Evolutionary conservation across 2,888 invertebrate species (phyloP).

Genomic region (Rugalucina vietnamica): DNA sequence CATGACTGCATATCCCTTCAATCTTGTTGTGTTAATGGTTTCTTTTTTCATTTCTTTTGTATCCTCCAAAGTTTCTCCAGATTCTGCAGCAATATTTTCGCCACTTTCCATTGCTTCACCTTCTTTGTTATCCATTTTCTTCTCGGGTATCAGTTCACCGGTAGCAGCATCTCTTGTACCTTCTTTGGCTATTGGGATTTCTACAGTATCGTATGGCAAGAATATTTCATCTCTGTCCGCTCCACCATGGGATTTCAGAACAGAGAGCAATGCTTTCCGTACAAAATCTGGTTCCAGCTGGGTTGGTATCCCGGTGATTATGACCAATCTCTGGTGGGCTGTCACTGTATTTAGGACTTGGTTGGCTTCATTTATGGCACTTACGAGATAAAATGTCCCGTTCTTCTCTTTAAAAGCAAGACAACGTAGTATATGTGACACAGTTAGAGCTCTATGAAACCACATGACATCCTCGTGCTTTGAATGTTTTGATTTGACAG

Average conservation of each 20-base stretch:
- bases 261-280: slow-evolving; percentile 72
- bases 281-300: slow-evolving; percentile 71
- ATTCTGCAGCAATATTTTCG: neutral
- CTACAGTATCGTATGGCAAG: slow-evolving; percentile 70
- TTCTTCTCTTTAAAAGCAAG: slow-evolving; percentile 77
- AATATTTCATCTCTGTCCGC: slow-evolving; percentile 80
- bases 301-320: slow-evolving; percentile 80
- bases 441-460: slow-evolving; percentile 80
- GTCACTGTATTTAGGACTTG: slow-evolving; percentile 73
- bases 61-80: neutral
- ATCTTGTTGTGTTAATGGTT: slow-evolving; percentile 40
- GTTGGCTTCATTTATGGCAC: slow-evolving; percentile 78
- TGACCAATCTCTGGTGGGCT: slow-evolving; percentile 77
- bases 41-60: neutral
- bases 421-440: slow-evolving; percentile 80
- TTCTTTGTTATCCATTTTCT: neutral
- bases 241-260: slow-evolving; percentile 79
- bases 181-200: slow-evolving; percentile 42
- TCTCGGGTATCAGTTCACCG: slow-evolving; percentile 3
- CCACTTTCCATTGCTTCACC: slow-evolving; percentile 25
- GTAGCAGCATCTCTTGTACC: slow-evolving; percentile 20
- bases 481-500: slow-evolving; percentile 34
- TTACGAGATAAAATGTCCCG: slow-evolving; percentile 74
- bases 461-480: slow-evolving; percentile 81
- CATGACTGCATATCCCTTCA: slow-evolving; percentile 80